These are phyloP conservation scores for Tupaia chinensis DNA, from an alignment of 2,113 vertebrate genomes.

Conservation along the genomic window DNA sequence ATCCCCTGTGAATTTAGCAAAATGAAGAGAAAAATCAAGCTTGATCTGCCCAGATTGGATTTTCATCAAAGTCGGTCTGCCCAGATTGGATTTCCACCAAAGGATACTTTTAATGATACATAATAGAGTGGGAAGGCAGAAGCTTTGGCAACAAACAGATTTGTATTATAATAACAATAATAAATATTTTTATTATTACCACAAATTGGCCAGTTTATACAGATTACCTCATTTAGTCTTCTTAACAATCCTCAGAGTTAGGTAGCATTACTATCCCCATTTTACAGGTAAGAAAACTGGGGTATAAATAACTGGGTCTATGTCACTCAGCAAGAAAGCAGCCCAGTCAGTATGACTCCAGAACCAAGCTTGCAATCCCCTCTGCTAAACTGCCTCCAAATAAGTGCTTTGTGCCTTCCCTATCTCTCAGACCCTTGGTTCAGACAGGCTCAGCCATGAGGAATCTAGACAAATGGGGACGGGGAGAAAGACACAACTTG, in stretches of 20 bases:
- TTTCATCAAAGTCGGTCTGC: constrained; percentile 18
- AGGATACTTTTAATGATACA: not conserved
- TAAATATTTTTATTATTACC: not conserved
- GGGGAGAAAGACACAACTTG: not conserved
- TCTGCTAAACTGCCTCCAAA: not conserved
- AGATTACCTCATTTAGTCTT: not conserved
- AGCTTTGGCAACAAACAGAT: not conserved
- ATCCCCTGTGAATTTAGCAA: constrained; percentile 54
- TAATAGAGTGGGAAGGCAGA: not conserved
- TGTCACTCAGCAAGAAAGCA: not conserved
- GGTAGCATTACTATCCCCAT: not conserved
- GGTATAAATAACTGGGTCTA: not conserved
- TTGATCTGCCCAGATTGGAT: constrained; percentile 16
- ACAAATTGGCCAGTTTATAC: no score
- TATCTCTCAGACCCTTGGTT: not conserved
- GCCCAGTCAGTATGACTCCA: not conserved
- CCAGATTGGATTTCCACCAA: constrained; percentile 39
- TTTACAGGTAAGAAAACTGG: constrained; percentile 30
- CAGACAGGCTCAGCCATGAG: not conserved
- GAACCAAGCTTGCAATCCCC: not conserved
- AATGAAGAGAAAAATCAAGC: constrained; percentile 37
- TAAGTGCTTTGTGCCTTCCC: not conserved
- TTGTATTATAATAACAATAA: not conserved
- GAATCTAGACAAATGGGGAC: not conserved
- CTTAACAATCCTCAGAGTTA: not conserved